Base-by-base conservation (phyloP, 2,113 vertebrate genomes). In the Hypocryptadius cinnamomeus region DNA sequence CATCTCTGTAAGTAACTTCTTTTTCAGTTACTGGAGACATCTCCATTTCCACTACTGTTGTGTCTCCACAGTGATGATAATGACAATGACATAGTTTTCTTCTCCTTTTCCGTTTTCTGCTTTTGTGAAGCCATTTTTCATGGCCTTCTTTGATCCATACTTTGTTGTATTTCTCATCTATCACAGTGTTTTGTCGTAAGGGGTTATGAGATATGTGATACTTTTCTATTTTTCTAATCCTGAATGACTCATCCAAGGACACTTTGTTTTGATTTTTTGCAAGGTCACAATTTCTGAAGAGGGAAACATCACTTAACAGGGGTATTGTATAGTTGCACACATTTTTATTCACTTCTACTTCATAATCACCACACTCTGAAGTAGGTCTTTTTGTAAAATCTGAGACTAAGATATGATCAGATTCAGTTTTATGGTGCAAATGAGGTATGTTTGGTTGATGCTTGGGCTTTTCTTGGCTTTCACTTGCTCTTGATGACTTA, bases 401-500 rank as follows among this genome's bases (percentile, higher is more conserved):
- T 3, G 69, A 88, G 53, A 53, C 48, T 35, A 48, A 44, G 30
- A 42, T 78, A 77, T n/a, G 85, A 50, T 70, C 91, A 57, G 78
- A 37, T 57, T 96, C 96, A 84, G 56, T 77, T 68, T 96, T 95
- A 50, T 79, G 93, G 44, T 91, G 81, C 79, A 94, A 95, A 95
- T 93, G 89, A 93, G 92, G 87, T 86, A 97, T 86, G 74, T 84
- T 66, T 77, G 86, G 60, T 65, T 92, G 80, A 31, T 68, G 37
- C 37, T 97, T 97, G 65, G 47, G 91, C 85, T 96, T 98, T 50
- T 95, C 95, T 60, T 92, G 92, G 61, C 74, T 90, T n/a, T 93
- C 94, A 35, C 79, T 98, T 87, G 90, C 57, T 95, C 84, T 98
- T 23, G 98, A 98, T 56, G 97, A 97, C 77, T 97, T 98, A 84